Base-by-base conservation (phyloP, 2,113 vertebrate genomes). In the Gallinago media region DNA sequence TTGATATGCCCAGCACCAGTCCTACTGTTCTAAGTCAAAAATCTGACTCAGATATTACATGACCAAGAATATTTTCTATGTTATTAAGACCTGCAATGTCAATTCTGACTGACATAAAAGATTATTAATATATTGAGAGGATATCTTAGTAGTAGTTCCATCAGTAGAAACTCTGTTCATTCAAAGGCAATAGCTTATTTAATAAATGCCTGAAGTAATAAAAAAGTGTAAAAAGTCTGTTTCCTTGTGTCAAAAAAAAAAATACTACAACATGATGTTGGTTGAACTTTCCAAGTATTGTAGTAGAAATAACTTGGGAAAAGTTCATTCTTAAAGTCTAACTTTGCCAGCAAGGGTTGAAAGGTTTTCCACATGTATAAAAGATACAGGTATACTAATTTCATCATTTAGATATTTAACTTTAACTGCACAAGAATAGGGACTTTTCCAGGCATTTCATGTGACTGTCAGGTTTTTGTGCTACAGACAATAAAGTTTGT, bases 141-240 rank as follows among this genome's bases (percentile, higher is more conserved):
- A 68, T 70, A 73, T 27, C 25, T 55, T 75, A 88, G 94, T 46
- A 80, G 22, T 42, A 19, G 12, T 44, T 81, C 73, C n/a, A 65
- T 66, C n/a, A 50, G 27, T 73, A 52, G 22, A 47, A 55, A 8
- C 8, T 82, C 68, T 54, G 40, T 78, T 91, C n/a, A 65, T 65
- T 88, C 72, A 85, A 76, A 82, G 32, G 58, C 66, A 89, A 70
- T 18, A 31, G 8, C 11, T 90, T 91, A 40, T 85, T 93, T 80
- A 94, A 88, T 63, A 91, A 93, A 92, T 83, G 77, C 49, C 54
- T 38, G 56, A 74, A 81, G 54, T 75, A 58, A 78, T 65, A 83
- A 44, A 83, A 59, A 61, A 47, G 26, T 40, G 3, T 49, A 22
- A 73, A 65, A 85, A 92, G 52, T 89, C 49, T 62, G 76, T 93